phyloP scores from a whole-genome alignment of 2,113 vertebrate species.

The Strigops habroptila region DNA sequence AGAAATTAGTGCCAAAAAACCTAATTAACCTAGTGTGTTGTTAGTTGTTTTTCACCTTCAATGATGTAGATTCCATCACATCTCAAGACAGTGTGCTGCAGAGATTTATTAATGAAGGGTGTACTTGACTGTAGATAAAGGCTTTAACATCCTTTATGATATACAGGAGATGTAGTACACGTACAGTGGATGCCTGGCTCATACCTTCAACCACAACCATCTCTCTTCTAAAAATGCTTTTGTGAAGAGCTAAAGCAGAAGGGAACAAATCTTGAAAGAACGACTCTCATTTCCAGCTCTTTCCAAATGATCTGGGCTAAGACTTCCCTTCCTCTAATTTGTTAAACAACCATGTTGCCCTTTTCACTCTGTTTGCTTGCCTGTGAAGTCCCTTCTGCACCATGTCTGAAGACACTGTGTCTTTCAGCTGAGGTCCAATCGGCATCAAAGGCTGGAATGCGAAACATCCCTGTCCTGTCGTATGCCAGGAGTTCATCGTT shows the following conservation, averaged over 20 bases:
- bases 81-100: neutral
- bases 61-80: neutral
- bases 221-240: neutral
- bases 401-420: neutral
- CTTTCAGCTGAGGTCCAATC: constrained; percentile 41
- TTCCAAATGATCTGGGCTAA: neutral
- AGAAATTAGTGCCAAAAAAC: neutral
- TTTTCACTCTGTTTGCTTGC: neutral
- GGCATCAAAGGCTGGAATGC: constrained; percentile 74
- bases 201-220: rapidly evolving
- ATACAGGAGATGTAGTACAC: rapidly evolving
- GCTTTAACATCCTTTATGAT: neutral
- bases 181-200: neutral
- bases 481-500: constrained; percentile 35
- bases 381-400: neutral
- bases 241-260: neutral
- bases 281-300: neutral
- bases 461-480: constrained; percentile 50
- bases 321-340: neutral
- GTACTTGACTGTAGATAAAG: neutral
- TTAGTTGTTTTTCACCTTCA: neutral
- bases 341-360: rapidly evolving
- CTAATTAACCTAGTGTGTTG: neutral
- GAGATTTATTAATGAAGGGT: neutral
- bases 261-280: too few relatives aligned